Base-by-base conservation (phyloP, 2,888 invertebrate genomes). In the Drosophila melanosoma region DNA sequence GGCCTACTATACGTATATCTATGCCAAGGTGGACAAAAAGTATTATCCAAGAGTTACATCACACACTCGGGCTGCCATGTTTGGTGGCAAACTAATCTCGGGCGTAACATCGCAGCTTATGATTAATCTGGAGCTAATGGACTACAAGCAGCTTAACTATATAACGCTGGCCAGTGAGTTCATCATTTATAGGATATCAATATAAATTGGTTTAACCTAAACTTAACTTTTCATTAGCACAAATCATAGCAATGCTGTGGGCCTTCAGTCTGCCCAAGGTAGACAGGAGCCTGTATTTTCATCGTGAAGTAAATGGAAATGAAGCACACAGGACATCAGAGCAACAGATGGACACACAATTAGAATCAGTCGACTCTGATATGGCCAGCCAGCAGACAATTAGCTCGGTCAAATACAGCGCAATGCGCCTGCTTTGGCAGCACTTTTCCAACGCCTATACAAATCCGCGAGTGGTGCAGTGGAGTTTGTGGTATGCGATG, bases 1-100 rank as follows among this genome's bases (percentile, higher is more conserved):
- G 10, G 98, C 98, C 0, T 99, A 98, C 92, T 97, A 96, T 89
- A 98, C 98, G 0, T 99, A 99, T 91, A 97, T 98, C 79, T 99
- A 98, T 93, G 97, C 98, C n/a, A 97, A 96, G 93, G 96, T 97
- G 3, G 94, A 95, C 68, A 94, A 94, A 74, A 94, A 94, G 62
- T 94, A 95, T 90, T 97, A 96, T 93, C 95, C 96, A 81, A 94
- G 94, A 85, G 96, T 96, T 2, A 96, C 97, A 0, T 95, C 96
- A 1, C 95, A 96, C 83, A 96, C 96, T 1, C 94, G 96, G 87
- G 95, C 95, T 0, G 96, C 96, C 1, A 94, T 95, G 87, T 94
- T 97, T 61, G 92, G 94, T 4, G 97, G 97, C n/a, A 94, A 96
- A 76, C 95, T 95, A 74, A 91, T 95, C 23, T 95, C 96, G 0